Evolutionary conservation across 2,888 invertebrate genomes (phyloP).

Genomic region (Harpalus rufipes): DNA sequence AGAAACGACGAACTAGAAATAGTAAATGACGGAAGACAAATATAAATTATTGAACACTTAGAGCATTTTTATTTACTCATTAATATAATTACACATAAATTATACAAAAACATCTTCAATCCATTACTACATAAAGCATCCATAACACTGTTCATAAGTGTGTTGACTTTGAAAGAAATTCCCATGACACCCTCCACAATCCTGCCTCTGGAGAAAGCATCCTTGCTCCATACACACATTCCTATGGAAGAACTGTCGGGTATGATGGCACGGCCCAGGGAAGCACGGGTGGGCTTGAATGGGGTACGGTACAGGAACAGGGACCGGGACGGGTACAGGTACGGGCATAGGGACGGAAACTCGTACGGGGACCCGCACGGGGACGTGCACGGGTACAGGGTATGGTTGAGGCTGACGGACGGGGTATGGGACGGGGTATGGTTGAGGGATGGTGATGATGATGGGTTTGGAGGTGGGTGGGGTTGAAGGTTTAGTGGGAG

Average conservation of each 20-base stretch:
- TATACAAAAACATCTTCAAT: background rate
- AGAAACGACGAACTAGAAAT: too few species aligned
- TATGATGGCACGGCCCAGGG: constrained; percentile 65
- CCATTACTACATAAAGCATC: constrained; percentile 68
- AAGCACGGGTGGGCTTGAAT: constrained; percentile 67
- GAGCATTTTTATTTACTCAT: too few species aligned
- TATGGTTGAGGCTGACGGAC: constrained; percentile 48
- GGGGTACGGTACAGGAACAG: constrained; percentile 28
- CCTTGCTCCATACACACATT: constrained; percentile 52
- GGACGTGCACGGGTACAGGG: constrained; percentile 22
- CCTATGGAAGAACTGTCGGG: constrained; percentile 61
- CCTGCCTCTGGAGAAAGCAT: constrained; percentile 44
- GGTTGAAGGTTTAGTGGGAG: background rate
- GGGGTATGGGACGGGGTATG: background rate
- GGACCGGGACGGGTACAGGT: constrained; percentile 31
- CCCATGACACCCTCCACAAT: constrained; percentile 68
- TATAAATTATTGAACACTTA: too few species aligned
- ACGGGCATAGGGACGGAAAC: background rate
- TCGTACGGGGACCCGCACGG: background rate
- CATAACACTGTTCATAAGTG: constrained; percentile 68
- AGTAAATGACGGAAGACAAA: too few species aligned
- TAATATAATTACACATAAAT: background rate
- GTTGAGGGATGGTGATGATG: background rate
- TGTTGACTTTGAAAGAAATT: constrained; percentile 68
- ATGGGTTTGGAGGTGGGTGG: background rate